Evolutionary conservation across 2,888 invertebrate species (phyloP), one percentile per base, ranked within the genome.

Genomic region (Aethes cnicana): DNA sequence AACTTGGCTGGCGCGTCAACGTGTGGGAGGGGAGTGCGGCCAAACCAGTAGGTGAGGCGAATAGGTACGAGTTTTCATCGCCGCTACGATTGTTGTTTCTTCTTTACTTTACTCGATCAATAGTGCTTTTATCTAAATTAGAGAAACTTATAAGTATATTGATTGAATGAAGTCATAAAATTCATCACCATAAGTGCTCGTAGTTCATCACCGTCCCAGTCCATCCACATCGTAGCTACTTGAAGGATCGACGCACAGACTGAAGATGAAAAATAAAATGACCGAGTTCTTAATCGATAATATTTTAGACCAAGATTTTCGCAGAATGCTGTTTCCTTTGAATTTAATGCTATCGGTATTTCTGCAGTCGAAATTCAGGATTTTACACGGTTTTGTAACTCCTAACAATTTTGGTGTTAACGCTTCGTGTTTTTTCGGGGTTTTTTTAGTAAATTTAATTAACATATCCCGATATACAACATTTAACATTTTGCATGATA

Each of bases 11-110:
- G 35, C 4, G 35, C 16, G 41, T 18, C 43, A 50, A 50, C 28
- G 49, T 43, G 35, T n/a, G 46, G 46, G 54, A 47, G 46, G 46
- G 54, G 49, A 54, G 16, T 2, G 14, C 18, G 33, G 54, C 54
- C 54, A 54, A 54, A 37, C 23, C 23, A 33, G 17, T 11, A 11
- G 6, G 7, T 6, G 7, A 3, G 16, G 18, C 35, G 8, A 14
- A 9, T 6, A 17, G 12, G 37, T n/a, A 14, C 37, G 12, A 4
- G 36, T 8, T 21, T 33, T 33, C 3, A 11, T 12, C 8, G 8
- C 3, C 26, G 26, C 9, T n/a, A n/a, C n/a, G n/a, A n/a, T n/a
- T n/a, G n/a, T n/a, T n/a, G n/a, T n/a, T n/a, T n/a, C n/a, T n/a
- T n/a, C n/a, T n/a, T n/a, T n/a, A n/a, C n/a, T n/a, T n/a, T n/a